These are phyloP conservation scores for Eulemur macaco DNA, from an alignment of 2,113 vertebrate genomes.

Conservation along the genomic window DNA sequence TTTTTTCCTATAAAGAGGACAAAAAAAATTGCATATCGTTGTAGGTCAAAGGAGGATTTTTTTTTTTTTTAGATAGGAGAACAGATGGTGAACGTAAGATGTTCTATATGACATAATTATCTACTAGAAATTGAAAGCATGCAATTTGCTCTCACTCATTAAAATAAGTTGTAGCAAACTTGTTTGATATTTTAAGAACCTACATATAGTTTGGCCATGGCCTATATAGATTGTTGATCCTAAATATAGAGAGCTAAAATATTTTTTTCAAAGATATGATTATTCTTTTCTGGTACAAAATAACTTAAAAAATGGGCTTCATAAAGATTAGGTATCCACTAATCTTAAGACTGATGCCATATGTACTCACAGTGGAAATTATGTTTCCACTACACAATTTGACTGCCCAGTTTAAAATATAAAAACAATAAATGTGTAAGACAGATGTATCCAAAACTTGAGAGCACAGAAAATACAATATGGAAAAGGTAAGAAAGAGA, in stretches of 20 bases:
- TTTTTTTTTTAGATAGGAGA: background rate
- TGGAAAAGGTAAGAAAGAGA: background rate
- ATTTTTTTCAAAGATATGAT: constrained; percentile 1
- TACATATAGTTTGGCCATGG: background rate
- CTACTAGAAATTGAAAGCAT: constrained; percentile 27
- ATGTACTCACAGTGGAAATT: background rate
- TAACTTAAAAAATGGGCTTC: background rate
- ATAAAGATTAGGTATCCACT: background rate
- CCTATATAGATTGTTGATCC: background rate
- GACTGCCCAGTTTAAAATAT: background rate
- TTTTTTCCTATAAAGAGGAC: background rate
- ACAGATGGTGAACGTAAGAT: constrained; percentile 35
- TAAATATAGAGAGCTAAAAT: background rate
- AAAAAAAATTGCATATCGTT: background rate
- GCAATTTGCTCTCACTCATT: background rate
- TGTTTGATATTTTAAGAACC: background rate
- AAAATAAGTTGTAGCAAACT: background rate
- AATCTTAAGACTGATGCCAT: background rate
- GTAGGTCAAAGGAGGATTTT: background rate
- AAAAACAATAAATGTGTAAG: background rate
- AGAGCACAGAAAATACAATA: background rate
- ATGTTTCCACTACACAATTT: background rate
- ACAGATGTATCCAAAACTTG: background rate
- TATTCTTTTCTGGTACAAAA: background rate
- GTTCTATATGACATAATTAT: constrained; percentile 32